Base-by-base conservation (phyloP, 2,888 invertebrate species). In the Tipula confusa region DNA sequence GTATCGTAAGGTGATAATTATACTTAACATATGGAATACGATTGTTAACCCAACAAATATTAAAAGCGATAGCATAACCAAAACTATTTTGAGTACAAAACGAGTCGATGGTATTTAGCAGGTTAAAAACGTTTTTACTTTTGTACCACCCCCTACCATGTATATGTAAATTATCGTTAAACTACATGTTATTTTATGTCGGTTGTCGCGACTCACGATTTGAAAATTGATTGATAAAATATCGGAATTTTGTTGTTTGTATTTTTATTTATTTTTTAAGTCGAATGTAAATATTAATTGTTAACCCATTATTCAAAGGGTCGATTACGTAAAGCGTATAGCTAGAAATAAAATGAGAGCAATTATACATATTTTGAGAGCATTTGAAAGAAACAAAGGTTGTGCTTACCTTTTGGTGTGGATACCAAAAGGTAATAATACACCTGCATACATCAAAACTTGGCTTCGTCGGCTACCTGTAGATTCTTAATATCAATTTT, bases 201-300 rank as follows among this genome's bases (percentile, higher is more conserved):
- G 24, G 64, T 24, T 48, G 64, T 64, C 64, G 64, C 64, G 64
- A 64, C 64, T 64, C 64, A 24, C 64, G 64, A 64, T 9, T 24
- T 64, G 24, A 11, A 64, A 64, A 64, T 64, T 64, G 64, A 64
- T 64, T 64, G 64, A 64, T 64, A 64, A 64, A 64, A 64, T 64
- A 64, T 64, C 64, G 64, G 24, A 64, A 64, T 64, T 64, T 11
- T 18, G 64, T 24, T 64, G 64, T 64, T 64, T 64, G 64, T 64
- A 43, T 43, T 43, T 1, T 9, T 18, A 24, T 24, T 2, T 24
- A n/a, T n/a, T n/a, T 64, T 64, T 18, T 24, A 64, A 24, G 64
- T 64, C n/a, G 24, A 64, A 64, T 64, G 64, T 64, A 64, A 64
- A 64, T 64, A 64, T 64, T 64, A 24, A 64, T 64, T 64, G 64